Conservation (phyloP, 2,113 vertebrate genomes). For the Apodemus speciosus region DNA sequence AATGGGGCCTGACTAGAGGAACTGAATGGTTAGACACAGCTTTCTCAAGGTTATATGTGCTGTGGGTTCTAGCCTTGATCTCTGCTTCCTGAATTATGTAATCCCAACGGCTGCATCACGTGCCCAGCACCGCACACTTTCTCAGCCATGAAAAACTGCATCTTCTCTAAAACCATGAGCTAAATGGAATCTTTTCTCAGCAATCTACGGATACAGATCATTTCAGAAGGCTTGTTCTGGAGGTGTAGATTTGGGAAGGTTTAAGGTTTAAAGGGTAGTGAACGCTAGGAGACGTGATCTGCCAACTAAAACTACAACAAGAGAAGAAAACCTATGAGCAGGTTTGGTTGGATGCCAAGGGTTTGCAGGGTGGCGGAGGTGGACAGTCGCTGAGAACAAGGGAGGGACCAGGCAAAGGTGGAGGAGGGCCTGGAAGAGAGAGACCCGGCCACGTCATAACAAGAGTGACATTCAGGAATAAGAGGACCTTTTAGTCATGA, state of each 20-base stretch:
- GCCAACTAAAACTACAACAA: background rate
- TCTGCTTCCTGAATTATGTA: background rate
- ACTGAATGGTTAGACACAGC: background rate
- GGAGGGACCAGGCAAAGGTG: background rate
- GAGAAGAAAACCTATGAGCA: background rate
- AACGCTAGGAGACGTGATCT: background rate
- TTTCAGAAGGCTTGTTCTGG: background rate
- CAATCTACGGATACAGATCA: background rate
- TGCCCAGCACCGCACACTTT: background rate
- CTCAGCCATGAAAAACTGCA: no score
- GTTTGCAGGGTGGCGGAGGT: background rate
- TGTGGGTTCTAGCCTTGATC: background rate
- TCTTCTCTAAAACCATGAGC: background rate
- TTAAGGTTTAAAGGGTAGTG: background rate
- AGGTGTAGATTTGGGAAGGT: background rate
- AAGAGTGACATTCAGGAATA: no score
- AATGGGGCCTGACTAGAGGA: background rate
- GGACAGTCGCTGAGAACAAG: background rate
- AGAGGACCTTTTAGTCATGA: background rate
- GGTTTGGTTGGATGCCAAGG: background rate
- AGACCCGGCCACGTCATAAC: background rate
- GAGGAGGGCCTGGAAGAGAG: background rate
- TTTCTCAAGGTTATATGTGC: background rate
- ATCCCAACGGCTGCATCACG: background rate
- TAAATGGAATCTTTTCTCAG: background rate